These are phyloP conservation scores for Mythimna vitellina DNA, from an alignment of 2,888 invertebrate genomes.

Conservation along the genomic window DNA sequence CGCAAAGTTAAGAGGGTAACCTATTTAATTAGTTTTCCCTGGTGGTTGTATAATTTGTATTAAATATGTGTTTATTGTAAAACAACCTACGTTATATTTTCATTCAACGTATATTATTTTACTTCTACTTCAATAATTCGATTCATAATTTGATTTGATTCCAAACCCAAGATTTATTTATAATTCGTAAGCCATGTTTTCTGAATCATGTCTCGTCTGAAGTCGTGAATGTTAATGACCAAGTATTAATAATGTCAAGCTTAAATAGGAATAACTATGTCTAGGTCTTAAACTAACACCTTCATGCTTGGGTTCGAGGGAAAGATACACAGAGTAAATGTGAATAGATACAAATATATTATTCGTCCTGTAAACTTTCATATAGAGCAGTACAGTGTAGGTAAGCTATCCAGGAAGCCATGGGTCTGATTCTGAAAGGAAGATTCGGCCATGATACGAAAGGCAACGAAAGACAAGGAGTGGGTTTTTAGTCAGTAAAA, in stretches of 20 bases:
- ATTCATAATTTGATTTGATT: no score
- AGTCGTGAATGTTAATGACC: slow-evolving; percentile 27
- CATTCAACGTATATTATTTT: no score
- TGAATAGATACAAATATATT: slow-evolving; percentile 16
- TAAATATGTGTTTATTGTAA: no score
- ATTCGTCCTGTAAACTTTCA: background rate
- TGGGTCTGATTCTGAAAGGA: no score
- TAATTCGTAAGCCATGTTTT: slow-evolving; percentile 21
- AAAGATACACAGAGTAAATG: slow-evolving; percentile 25
- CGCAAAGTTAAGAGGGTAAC: no score
- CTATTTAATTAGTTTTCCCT: no score
- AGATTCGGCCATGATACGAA: no score
- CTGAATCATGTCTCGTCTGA: slow-evolving; percentile 24
- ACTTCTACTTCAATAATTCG: background rate
- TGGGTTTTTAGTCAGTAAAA: no score
- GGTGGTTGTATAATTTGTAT: no score
- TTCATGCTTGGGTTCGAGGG: slow-evolving; percentile 22
- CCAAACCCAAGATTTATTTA: slow-evolving; percentile 5
- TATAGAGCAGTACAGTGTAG: background rate
- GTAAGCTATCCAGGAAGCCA: no score
- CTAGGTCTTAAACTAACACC: slow-evolving; percentile 35
- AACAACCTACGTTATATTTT: no score
- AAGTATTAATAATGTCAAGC: slow-evolving; percentile 41
- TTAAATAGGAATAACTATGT: slow-evolving; percentile 16
- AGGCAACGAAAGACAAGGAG: no score